Evolutionary conservation across 1,140 invertebrate species (phyloP), one percentile per base, ranked within the genome.

Genomic region (Copidosoma floridanum): DNA sequence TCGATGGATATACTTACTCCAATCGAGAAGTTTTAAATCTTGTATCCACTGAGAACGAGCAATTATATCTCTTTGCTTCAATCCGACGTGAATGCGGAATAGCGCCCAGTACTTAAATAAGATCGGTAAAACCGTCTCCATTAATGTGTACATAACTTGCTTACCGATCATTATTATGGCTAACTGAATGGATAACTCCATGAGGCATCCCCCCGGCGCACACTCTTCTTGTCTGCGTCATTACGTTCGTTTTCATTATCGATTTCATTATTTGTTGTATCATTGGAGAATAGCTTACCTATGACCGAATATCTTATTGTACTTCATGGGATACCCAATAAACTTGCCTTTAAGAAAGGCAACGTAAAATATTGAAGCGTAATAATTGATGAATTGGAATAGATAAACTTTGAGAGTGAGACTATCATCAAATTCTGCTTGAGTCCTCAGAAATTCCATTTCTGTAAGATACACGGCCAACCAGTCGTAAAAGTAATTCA

Each of bases 331-430:
- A 72, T 89, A 88, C 0, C 93, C 93, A n/a, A 93, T 84, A 67
- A 92, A 91, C 77, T 93, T 95, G 40, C 95, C 96, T 77, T 98
- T 98, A 67, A 98, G 90, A 81, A 99, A 99, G 0, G 95, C 97
- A 69, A 99, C 96, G 73, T 99, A 99, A 82, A 99, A 97, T 74
- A 99, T 96, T 1, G 95, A 97, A 20, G 95, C 93, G 78, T 99
- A 99, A 77, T 97, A 98, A 79, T 99, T 99, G 29, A 99, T 92
- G 82, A 99, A 99, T 82, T 99, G 95, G 35, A 99, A 85, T 8
- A 99, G 77, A 77, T 98, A 99, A 68, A 99, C 97, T 83, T 99
- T 99, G 11, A 99, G 82, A 0, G 95, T 98, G 16, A 98, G 79
- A 40, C 93, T 95, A 71, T 99, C 95, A 72, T 99, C 97, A 80